Evolutionary conservation across 2,797 vertebrate species (phyloP).

Genomic region (Denticeps clupeoides): DNA sequence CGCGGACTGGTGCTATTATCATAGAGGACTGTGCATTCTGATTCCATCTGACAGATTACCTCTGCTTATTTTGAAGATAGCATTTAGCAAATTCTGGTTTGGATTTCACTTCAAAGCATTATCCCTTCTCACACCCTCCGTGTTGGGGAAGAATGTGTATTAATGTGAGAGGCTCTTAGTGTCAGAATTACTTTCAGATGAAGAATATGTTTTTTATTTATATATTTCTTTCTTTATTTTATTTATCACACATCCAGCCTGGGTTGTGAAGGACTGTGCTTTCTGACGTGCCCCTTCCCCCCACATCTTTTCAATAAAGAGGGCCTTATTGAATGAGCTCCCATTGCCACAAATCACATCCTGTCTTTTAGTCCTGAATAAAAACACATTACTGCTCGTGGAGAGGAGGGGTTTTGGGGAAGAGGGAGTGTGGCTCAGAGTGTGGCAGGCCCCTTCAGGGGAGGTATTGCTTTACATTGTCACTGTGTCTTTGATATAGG

Average conservation of each 20-base stretch:
- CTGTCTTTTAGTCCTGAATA: constrained; percentile 21
- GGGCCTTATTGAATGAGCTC: constrained; percentile 23
- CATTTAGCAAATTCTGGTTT: constrained; percentile 17
- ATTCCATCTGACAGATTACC: constrained; percentile 22
- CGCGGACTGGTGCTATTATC: neutral
- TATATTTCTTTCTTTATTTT: too few relatives aligned
- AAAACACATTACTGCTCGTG: constrained; percentile 30
- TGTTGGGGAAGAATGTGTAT: constrained; percentile 25
- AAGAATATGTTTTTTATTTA: constrained; percentile 29
- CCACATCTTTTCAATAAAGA: constrained; percentile 20
- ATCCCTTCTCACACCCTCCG: constrained; percentile 8
- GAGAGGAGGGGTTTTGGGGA: neutral
- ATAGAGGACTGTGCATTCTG: constrained; percentile 19
- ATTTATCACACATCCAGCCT: constrained; percentile 15
- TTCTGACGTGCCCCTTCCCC: constrained; percentile 18
- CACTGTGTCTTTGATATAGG: too few relatives aligned
- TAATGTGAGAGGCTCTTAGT: constrained; percentile 28
- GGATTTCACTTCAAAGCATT: constrained; percentile 32
- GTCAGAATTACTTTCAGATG: constrained; percentile 38
- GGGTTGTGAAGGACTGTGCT: constrained; percentile 7
- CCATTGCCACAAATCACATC: constrained; percentile 27
- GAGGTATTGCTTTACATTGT: too few relatives aligned
- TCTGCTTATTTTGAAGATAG: constrained; percentile 26
- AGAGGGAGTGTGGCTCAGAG: neutral
- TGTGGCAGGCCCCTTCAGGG: neutral